Percentiles rank a stretch among this genome's conserved stretches.
Conservation (phyloP, 2,797 vertebrate genomes). For the Avahi laniger region DNA sequence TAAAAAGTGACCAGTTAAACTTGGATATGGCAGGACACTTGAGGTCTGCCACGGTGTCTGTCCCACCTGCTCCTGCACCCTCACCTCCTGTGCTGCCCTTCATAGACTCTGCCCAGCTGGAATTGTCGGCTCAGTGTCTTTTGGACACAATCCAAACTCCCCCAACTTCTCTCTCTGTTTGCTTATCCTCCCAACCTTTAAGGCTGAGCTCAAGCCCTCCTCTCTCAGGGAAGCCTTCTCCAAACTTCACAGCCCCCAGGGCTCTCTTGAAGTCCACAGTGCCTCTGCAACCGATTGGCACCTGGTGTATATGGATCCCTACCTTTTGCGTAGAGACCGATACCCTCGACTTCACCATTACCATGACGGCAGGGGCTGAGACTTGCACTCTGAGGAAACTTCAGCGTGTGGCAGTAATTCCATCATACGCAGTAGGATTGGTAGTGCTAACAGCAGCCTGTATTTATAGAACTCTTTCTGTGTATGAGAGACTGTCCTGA, state of each 20-base stretch:
- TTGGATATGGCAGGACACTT: not conserved
- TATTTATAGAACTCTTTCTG: not conserved
- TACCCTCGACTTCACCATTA: not conserved
- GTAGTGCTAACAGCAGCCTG: not conserved
- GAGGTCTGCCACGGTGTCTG: no score
- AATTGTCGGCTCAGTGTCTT: not conserved
- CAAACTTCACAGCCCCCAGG: not conserved
- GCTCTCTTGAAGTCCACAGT: not conserved
- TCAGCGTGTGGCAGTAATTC: not conserved
- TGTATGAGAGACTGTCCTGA: not conserved
- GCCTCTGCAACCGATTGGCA: not conserved
- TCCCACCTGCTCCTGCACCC: not conserved
- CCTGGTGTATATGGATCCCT: fast-evolving
- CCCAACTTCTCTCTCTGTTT: not conserved
- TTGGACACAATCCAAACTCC: not conserved
- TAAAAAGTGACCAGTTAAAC: not conserved
- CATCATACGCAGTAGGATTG: fast-evolving
- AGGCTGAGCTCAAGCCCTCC: not conserved
- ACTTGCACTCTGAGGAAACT: not conserved
- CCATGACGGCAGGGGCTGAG: not conserved
- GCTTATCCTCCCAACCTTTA: not conserved
- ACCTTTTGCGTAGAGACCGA: not conserved
- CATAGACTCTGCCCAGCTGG: not conserved
- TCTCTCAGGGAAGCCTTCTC: not conserved
- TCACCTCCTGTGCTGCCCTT: not conserved